A percentile compares a stretch with the other conserved stretches of the same genome.
Evolutionary conservation across 2,113 vertebrate genomes (phyloP).

Genomic region (Tichodroma muraria): DNA sequence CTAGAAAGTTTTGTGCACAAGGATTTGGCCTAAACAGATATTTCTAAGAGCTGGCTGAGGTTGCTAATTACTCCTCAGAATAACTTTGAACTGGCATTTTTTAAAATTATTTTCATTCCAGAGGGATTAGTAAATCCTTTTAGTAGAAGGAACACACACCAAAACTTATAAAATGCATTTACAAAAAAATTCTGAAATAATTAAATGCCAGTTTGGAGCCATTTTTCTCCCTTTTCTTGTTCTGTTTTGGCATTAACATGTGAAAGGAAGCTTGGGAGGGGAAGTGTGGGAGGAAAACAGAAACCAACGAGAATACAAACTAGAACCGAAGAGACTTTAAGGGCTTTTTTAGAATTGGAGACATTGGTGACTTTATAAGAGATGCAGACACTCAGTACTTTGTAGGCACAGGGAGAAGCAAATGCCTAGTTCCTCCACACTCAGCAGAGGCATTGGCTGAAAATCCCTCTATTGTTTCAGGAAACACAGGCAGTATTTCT

Average conservation of each 20-base stretch:
- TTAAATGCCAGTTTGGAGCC: background rate
- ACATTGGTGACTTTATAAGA: background rate
- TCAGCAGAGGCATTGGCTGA: background rate
- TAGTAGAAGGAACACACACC: background rate
- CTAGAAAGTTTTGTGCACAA: constrained; percentile 18
- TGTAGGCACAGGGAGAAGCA: background rate
- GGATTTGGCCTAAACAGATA: constrained; percentile 18
- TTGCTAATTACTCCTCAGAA: constrained; percentile 10
- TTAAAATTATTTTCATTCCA: background rate
- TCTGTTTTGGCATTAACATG: background rate
- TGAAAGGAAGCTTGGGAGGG: background rate
- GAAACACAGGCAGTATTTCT: constrained; percentile 4
- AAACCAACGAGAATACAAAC: background rate
- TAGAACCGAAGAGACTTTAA: background rate
- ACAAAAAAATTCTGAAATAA: background rate
- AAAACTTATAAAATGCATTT: background rate
- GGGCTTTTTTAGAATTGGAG: background rate
- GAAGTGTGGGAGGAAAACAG: background rate
- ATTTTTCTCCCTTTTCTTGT: constrained; percentile 2
- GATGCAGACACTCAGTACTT: background rate
- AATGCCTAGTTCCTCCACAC: background rate
- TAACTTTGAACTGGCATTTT: background rate
- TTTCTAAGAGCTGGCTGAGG: constrained; percentile 4
- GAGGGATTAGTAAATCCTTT: constrained; percentile 9
- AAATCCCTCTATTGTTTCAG: background rate